Conservation (phyloP, 2,113 vertebrate genomes). For the Ammodytes marinus region DNA sequence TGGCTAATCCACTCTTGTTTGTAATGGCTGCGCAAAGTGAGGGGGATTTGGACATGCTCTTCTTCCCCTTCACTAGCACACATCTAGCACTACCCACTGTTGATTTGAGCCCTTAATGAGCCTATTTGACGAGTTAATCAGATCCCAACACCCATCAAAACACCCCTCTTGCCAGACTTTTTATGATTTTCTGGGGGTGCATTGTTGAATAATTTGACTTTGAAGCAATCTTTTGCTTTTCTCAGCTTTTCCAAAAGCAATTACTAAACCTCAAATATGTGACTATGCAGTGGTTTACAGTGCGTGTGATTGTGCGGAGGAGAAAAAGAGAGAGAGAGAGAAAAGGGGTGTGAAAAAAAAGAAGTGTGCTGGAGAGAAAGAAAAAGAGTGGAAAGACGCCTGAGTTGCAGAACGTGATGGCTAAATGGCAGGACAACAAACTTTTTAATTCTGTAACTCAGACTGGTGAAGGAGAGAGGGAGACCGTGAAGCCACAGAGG, state of each 20-base stretch:
- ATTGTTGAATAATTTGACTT: slow-evolving; percentile 49
- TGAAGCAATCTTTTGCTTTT: slow-evolving; percentile 28
- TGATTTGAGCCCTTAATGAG: slow-evolving; percentile 71
- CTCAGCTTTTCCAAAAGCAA: slow-evolving; percentile 40
- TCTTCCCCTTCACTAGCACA: slow-evolving; percentile 20
- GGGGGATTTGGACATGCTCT: slow-evolving; percentile 62
- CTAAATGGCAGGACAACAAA: slow-evolving; percentile 70
- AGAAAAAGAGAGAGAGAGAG: background rate
- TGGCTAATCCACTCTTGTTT: slow-evolving; percentile 72
- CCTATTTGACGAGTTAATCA: slow-evolving; percentile 64
- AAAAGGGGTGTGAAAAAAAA: slow-evolving; percentile 19
- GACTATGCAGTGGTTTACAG: slow-evolving; percentile 34
- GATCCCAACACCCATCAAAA: slow-evolving; percentile 40
- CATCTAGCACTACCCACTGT: slow-evolving; percentile 58
- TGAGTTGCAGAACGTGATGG: slow-evolving; percentile 70
- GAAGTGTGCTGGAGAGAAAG: slow-evolving; percentile 12
- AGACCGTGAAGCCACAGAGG: slow-evolving; percentile 57
- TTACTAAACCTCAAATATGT: slow-evolving; percentile 57
- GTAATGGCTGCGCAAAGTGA: slow-evolving; percentile 64
- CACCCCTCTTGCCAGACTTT: slow-evolving; percentile 5
- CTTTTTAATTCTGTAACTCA: slow-evolving; percentile 58
- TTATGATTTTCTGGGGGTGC: background rate
- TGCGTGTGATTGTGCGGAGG: background rate
- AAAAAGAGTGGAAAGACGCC: slow-evolving; percentile 26
- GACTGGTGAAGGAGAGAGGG: slow-evolving; percentile 41